A percentile compares a stretch with the other conserved stretches of the same genome.
Conservation (phyloP, 1,140 invertebrate species). For the Achroia grisella region DNA sequence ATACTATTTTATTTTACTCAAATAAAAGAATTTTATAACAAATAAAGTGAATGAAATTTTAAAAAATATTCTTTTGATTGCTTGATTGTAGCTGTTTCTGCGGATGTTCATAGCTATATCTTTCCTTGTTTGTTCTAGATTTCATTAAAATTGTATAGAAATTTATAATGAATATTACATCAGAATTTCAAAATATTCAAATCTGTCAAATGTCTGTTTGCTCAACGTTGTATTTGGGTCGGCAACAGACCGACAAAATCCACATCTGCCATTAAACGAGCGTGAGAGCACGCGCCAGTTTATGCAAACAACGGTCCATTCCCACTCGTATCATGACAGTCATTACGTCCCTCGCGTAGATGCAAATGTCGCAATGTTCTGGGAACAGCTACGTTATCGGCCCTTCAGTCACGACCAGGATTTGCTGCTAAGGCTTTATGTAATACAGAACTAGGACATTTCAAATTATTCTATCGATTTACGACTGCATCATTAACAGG, state of each 20-base stretch:
- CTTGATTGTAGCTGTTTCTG: no score
- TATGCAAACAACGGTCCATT: slow-evolving; percentile 55
- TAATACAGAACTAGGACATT: slow-evolving; percentile 13
- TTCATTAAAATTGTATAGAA: no score
- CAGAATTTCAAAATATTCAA: slow-evolving; percentile 7
- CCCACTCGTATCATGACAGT: slow-evolving; percentile 45
- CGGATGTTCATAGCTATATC: no score
- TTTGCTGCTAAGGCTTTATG: slow-evolving; percentile 38
- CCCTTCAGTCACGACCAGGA: slow-evolving; percentile 51
- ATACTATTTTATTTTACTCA: no score
- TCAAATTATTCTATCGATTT: slow-evolving; percentile 21
- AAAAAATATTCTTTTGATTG: no score
- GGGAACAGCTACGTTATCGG: slow-evolving; percentile 45
- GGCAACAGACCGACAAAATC: slow-evolving; percentile 28
- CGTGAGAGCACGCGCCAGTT: slow-evolving; percentile 49
- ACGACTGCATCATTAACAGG: slow-evolving; percentile 27
- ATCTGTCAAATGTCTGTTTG: slow-evolving; percentile 30
- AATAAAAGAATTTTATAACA: no score
- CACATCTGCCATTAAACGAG: slow-evolving; percentile 54
- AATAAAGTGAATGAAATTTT: no score
- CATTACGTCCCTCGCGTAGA: slow-evolving; percentile 43
- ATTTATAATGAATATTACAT: no score
- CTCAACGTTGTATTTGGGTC: slow-evolving; percentile 39
- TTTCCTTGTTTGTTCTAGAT: no score
- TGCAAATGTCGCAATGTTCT: slow-evolving; percentile 46